Evolutionary conservation across 2,888 invertebrate species (phyloP).

Genomic region (Morpho helenor): DNA sequence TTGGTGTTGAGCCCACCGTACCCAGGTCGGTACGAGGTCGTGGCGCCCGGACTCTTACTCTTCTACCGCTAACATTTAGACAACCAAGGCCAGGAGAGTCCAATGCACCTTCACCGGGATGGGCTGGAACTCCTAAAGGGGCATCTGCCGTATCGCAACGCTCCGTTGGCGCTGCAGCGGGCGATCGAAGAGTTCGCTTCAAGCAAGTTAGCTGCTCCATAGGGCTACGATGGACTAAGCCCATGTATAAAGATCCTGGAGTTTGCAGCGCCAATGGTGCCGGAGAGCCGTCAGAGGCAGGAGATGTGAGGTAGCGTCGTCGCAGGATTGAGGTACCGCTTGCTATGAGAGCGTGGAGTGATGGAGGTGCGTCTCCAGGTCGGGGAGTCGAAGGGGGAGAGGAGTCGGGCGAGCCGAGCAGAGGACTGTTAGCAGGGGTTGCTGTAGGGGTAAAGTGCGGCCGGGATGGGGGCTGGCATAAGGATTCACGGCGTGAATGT

Average conservation of each 20-base stretch:
- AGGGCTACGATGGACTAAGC: constrained; percentile 84
- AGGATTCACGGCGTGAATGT: constrained; percentile 88
- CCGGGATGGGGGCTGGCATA: constrained; percentile 84
- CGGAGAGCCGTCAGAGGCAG: constrained; percentile 78
- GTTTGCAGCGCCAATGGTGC: constrained; percentile 81
- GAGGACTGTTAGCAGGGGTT: constrained; percentile 93
- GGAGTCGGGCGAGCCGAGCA: constrained; percentile 78
- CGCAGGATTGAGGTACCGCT: constrained; percentile 67
- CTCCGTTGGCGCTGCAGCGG: constrained; percentile 54
- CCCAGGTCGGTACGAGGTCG: constrained; percentile 62
- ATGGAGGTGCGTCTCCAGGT: constrained; percentile 79
- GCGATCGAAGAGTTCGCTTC: constrained; percentile 72
- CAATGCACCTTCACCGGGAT: constrained; percentile 80
- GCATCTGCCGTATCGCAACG: constrained; percentile 41
- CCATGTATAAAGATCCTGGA: constrained; percentile 80
- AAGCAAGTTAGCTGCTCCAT: constrained; percentile 89
- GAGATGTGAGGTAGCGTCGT: constrained; percentile 77
- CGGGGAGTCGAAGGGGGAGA: constrained; percentile 81
- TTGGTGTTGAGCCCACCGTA: constrained; percentile 53
- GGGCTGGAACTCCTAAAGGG: constrained; percentile 79
- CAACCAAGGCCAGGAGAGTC: constrained; percentile 38
- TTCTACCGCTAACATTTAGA: constrained; percentile 44
- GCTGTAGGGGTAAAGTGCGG: constrained; percentile 89
- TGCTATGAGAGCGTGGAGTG: constrained; percentile 75
- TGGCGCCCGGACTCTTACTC: constrained; percentile 63